Conservation (phyloP, 2,888 invertebrate genomes). For the Dicycla oo region DNA sequence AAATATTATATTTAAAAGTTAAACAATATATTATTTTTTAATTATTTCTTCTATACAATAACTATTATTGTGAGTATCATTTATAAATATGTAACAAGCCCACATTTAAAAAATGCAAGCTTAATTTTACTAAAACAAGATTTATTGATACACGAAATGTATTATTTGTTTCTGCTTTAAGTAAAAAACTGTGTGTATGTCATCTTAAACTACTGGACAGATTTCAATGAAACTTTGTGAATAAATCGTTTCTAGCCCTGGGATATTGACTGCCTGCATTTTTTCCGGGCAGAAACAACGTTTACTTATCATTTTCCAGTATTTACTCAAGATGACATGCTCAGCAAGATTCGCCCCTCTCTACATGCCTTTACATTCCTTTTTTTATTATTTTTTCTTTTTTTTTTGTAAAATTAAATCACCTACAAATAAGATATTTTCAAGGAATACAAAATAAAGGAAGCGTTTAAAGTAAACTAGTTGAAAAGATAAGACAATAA, state of each 20-base stretch:
- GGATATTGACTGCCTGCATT: conserved; percentile 60
- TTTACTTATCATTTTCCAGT: conserved; percentile 28
- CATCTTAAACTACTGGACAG: conserved; percentile 62
- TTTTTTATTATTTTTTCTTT: conserved; percentile 40
- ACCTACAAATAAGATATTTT: conserved; percentile 8
- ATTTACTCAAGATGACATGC: conserved; percentile 65
- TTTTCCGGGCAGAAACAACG: conserved; percentile 25
- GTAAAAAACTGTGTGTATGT: conserved; percentile 45
- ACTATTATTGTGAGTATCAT: conserved; percentile 32
- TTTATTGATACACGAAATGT: background rate
- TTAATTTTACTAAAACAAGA: conserved; percentile 10
- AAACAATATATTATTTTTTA: conserved; percentile 8
- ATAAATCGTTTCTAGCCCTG: conserved; percentile 27
- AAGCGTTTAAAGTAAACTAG: conserved; percentile 40
- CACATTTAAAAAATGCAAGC: conserved; percentile 18
- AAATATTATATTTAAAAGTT: conserved; percentile 22
- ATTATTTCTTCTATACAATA: conserved; percentile 20
- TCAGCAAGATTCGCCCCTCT: conserved; percentile 64
- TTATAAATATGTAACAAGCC: conserved; percentile 37
- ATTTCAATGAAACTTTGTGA: conserved; percentile 29
- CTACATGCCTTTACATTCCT: conserved; percentile 62
- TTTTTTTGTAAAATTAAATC: conserved; percentile 21
- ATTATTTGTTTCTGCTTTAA: conserved; percentile 14
- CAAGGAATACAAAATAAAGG: conserved; percentile 19
- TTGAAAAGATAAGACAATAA: conserved; percentile 35